phyloP scores from a whole-genome alignment of 2,797 vertebrate genomes.

The Bucorvus abyssinicus region DNA sequence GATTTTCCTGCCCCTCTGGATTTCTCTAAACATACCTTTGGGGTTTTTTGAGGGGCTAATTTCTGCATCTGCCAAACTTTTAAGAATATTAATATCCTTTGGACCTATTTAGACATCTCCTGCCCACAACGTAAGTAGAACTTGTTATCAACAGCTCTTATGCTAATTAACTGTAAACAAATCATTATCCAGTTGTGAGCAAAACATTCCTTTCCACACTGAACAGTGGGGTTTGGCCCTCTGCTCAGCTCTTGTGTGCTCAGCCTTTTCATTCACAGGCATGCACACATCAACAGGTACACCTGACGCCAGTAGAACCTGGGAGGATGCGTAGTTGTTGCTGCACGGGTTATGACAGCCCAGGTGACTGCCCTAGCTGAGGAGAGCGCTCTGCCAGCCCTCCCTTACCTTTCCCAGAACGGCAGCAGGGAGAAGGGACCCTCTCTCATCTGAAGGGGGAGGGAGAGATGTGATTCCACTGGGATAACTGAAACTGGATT shows the following conservation, averaged over 20 bases:
- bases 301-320: neutral
- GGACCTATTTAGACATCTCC: constrained; percentile 11
- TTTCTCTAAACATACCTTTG: neutral
- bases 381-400: neutral
- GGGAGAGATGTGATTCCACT: neutral
- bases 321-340: neutral
- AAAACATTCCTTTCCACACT: constrained; percentile 26
- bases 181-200: neutral
- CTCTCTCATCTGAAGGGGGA: neutral
- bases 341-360: neutral
- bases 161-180: constrained; percentile 43
- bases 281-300: rapidly evolving
- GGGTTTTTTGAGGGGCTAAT: neutral
- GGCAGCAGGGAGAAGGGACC: neutral
- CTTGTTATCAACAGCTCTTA: constrained; percentile 28
- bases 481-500: neutral
- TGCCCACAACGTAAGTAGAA: constrained; percentile 6
- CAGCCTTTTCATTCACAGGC: neutral
- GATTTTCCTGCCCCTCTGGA: neutral
- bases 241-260: neutral
- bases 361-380: neutral
- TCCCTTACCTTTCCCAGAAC: rapidly evolving
- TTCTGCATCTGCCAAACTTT: constrained; percentile 24
- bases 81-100: neutral
- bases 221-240: neutral